Base-by-base conservation (phyloP, 2,888 invertebrate species). In the Drosophila recens region DNA sequence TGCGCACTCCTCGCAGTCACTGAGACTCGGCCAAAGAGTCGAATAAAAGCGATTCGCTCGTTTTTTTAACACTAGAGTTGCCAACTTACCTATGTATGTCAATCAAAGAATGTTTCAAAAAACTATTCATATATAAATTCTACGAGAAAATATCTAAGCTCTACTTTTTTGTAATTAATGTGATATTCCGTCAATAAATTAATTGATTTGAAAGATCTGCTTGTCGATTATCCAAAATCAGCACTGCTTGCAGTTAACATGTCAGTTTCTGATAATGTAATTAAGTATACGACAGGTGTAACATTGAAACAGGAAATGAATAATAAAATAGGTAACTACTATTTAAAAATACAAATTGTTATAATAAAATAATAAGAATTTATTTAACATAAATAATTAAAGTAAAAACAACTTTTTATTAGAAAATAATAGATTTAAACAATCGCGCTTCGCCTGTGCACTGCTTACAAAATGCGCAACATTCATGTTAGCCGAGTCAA, bases 1-100 rank as follows among this genome's bases (percentile, higher is more conserved):
- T 75, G 71, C 68, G 72, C 75, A 36, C 13, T 36, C 30, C 74
- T 67, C 67, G 72, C 75, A 30, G 13, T 36, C 34, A 11, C 43
- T 43, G 11, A 48, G 17, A 43, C 11, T 6, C 10, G 17, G 53
- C 11, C 17, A 36, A 45, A 34, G 58, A 48, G 58, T 17, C 33
- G 20, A 42, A 23, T 6, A 17, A n/a, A 33, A 30, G 9, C 33
- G 48, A 48, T 30, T 48, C 34, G 17, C n/a, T 48, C 57, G 59
- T 23, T 68, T 72, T 61, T 68, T 65, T 66, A 51, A 34, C 33
- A 34, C 1, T 36, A 48, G 56, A 20, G 46, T 34, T 53, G 56
- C 5, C 3, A 43, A 10, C 17, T 4, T 4, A n/a, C n/a, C n/a
- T n/a, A n/a, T 23, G 23, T 23, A 17, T 30, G 13, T 3, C 8